Conservation (phyloP, 2,888 invertebrate genomes). For the Lasioglossum marginatum region DNA sequence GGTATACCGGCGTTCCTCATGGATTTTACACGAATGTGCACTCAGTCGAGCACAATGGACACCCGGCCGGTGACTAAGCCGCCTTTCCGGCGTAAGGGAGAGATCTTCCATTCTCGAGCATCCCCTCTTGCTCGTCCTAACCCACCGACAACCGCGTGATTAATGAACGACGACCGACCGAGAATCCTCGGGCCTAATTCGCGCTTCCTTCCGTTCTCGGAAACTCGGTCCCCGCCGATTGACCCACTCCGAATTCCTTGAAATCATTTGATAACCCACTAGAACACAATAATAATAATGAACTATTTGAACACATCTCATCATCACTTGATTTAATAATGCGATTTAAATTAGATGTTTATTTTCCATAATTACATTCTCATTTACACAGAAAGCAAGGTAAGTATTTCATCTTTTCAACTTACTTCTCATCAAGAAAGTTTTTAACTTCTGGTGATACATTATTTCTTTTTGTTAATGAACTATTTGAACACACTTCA, state of each 20-base stretch:
- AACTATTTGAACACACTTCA: no score
- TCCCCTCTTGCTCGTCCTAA: not conserved
- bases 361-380: no score
- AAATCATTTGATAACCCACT: no score
- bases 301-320: no score
- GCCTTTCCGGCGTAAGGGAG: constrained; percentile 64
- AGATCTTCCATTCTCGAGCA: constrained; percentile 37
- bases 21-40: constrained; percentile 69
- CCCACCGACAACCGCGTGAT: constrained; percentile 27
- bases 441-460: no score
- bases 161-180: constrained; percentile 18
- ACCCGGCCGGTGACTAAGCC: constrained; percentile 68
- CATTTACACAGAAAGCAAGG: no score
- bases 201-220: not conserved
- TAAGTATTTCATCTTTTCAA: no score
- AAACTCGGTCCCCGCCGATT: not conserved
- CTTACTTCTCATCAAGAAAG: no score
- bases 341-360: no score
- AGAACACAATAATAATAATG: no score
- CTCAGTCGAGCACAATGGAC: constrained; percentile 62
- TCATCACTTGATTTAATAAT: no score
- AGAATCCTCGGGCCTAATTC: constrained; percentile 3
- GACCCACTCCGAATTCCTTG: not conserved
- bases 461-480: no score
- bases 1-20: constrained; percentile 21